These are phyloP conservation scores for Tipula unca DNA, from an alignment of 2,888 invertebrate species.

Conservation along the genomic window DNA sequence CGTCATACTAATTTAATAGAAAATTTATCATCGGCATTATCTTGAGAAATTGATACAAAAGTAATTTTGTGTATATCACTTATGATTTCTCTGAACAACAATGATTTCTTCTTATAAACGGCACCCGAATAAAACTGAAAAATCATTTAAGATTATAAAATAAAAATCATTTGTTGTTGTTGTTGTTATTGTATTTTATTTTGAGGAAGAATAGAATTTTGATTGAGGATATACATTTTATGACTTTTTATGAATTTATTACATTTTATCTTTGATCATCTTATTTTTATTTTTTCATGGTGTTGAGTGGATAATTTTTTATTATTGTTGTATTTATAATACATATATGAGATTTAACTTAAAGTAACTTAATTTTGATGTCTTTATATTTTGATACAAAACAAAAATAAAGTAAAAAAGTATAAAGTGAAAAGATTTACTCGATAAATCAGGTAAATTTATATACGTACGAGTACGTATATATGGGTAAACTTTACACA, in stretches of 20 bases:
- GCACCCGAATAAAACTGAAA: neutral
- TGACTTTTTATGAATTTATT: slow-evolving; percentile 8
- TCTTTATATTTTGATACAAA: neutral
- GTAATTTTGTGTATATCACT: neutral
- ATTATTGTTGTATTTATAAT: neutral
- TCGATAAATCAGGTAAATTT: neutral
- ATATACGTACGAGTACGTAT: neutral
- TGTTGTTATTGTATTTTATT: neutral
- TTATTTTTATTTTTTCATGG: neutral
- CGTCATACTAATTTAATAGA: neutral
- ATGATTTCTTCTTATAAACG: neutral
- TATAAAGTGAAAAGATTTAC: neutral
- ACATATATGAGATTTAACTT: neutral
- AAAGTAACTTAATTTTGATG: neutral
- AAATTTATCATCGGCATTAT: neutral
- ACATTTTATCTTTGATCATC: neutral
- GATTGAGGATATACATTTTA: neutral
- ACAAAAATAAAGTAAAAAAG: neutral
- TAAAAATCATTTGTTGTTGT: neutral
- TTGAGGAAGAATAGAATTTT: neutral
- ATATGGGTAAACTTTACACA: neutral
- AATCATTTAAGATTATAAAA: neutral
- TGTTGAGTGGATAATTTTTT: neutral
- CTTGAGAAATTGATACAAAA: neutral
- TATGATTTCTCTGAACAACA: neutral